Percentiles rank a stretch among this genome's conserved stretches.
Conservation (phyloP, 92 coral and sea anemone genomes). For the Pocillopora grandis region DNA sequence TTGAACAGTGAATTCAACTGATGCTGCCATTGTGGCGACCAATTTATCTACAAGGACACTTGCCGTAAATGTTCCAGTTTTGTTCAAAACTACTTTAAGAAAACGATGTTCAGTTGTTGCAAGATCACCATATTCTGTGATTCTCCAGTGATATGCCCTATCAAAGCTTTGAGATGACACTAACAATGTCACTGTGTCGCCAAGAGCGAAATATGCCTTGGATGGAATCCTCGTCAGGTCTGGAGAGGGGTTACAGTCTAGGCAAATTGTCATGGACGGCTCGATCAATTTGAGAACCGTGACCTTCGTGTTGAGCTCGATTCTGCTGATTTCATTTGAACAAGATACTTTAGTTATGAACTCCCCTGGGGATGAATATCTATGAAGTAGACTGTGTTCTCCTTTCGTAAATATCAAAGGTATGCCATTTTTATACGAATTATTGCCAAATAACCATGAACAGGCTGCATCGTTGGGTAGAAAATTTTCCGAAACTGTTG, state of each 20-base stretch:
- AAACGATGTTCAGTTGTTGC: constrained; percentile 14
- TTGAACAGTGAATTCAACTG: constrained; percentile 42
- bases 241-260: constrained; percentile 6
- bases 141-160: constrained; percentile 49
- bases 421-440: neutral
- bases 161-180: constrained; percentile 68
- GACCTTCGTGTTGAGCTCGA: constrained; percentile 29
- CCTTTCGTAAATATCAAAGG: constrained; percentile 35
- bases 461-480: constrained; percentile 66
- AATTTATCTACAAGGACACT: constrained; percentile 55
- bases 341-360: constrained; percentile 52
- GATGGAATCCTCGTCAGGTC: constrained; percentile 1
- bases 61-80: constrained; percentile 37
- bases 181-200: constrained; percentile 43
- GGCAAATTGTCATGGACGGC: constrained; percentile 48
- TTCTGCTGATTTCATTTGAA: constrained; percentile 60
- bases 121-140: neutral
- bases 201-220: constrained; percentile 32
- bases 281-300: constrained; percentile 53
- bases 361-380: constrained; percentile 39
- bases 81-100: neutral
- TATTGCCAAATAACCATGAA: constrained; percentile 74
- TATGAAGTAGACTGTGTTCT: neutral
- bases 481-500: neutral
- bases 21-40: constrained; percentile 41